These are phyloP conservation scores for Eurytoma californica DNA, from an alignment of 2,888 invertebrate genomes.

Conservation along the genomic window DNA sequence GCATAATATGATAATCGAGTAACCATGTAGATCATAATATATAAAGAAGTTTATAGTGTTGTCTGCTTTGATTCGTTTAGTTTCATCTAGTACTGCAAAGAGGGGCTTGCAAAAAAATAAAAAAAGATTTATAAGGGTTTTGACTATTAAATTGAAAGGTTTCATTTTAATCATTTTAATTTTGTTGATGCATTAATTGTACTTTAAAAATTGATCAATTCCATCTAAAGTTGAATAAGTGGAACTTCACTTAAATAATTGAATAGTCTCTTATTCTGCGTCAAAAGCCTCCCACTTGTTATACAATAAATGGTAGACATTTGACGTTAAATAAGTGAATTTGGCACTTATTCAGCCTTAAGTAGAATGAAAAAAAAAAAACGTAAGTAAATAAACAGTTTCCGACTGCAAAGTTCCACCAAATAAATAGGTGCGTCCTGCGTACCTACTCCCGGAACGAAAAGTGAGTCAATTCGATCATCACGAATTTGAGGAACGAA, in stretches of 20 bases:
- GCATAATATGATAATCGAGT: slow-evolving; percentile 17
- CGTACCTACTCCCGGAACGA: slow-evolving; percentile 73
- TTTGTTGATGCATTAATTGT: not conserved
- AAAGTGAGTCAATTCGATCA: slow-evolving; percentile 74
- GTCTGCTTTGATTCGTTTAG: slow-evolving; percentile 36
- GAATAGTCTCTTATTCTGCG: not conserved
- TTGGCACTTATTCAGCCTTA: not conserved
- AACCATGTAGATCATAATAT: not conserved
- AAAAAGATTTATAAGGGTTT: not conserved
- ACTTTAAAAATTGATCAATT: not conserved
- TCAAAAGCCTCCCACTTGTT: not conserved
- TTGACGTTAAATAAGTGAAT: not conserved
- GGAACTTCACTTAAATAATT: too few relatives aligned
- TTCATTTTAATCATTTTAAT: not conserved
- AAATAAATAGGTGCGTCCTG: slow-evolving; percentile 60
- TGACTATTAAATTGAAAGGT: not conserved
- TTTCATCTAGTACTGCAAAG: slow-evolving; percentile 27
- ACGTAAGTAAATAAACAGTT: slow-evolving; percentile 55
- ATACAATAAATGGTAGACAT: too few relatives aligned
- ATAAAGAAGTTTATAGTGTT: slow-evolving; percentile 5
- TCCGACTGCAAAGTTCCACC: slow-evolving; percentile 66
- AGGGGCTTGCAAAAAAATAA: slow-evolving; percentile 30
- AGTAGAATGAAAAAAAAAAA: not conserved
- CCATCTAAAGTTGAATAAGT: too few relatives aligned
- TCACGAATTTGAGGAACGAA: slow-evolving; percentile 59